Conservation (phyloP, 2,797 vertebrate species). For the Anguilla pacifica region DNA sequence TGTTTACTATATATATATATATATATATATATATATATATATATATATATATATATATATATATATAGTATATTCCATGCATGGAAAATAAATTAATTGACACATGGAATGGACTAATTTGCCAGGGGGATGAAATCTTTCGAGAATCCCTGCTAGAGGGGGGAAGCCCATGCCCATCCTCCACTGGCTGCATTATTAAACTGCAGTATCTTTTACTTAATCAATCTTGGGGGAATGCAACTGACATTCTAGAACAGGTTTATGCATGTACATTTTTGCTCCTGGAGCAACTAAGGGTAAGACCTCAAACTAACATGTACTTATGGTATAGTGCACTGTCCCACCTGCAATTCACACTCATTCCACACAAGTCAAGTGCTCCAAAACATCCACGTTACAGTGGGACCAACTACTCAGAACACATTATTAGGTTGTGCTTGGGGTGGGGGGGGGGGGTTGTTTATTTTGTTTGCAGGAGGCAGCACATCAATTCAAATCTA, state of each 20-base stretch:
- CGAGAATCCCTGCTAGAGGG: no score
- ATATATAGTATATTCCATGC: background rate
- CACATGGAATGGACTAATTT: background rate
- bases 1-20: background rate
- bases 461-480: slow-evolving; percentile 37
- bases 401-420: background rate
- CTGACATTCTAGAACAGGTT: background rate
- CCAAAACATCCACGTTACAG: background rate
- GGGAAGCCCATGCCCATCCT: background rate
- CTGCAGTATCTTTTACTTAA: background rate
- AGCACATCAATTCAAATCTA: slow-evolving; percentile 45
- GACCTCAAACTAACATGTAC: background rate
- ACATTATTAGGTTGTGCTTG: background rate
- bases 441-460: background rate
- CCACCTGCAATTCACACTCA: background rate
- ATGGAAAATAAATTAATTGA: background rate
- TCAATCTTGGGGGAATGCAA: background rate
- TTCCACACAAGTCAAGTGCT: background rate
- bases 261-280: background rate
- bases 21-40: no score
- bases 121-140: no score
- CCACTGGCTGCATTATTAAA: background rate
- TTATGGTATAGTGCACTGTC: background rate
- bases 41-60: no score
- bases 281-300: background rate